Base-by-base conservation (phyloP, 2,797 vertebrate species). In the Microhierax caerulescens region DNA sequence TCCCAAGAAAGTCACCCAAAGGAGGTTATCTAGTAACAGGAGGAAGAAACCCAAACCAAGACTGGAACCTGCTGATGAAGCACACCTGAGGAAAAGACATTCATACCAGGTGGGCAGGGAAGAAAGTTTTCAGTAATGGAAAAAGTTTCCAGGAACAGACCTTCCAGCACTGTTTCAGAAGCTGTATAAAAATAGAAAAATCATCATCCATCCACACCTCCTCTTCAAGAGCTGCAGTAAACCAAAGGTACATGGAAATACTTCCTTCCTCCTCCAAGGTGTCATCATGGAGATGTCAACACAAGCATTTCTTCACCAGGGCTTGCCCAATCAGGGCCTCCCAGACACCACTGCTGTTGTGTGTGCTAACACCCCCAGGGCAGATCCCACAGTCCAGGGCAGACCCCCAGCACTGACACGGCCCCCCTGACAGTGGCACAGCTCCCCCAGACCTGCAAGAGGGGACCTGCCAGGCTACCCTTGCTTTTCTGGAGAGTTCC, bases 361-460 rank as follows among this genome's bases (percentile, higher is more conserved):
- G 21, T 57, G 21, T 9, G 30, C n/a, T 17, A 79, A 53, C 63
- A 48, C 24, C 11, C 5, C 27, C 0, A 0, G 25, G 70, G 13
- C 41, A 81, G 65, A 85, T 39, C n/a, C 63, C n/a, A 68, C 11
- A 32, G 24, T 3, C 88, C 43, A 75, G 25, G 53, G 59, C 0
- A 3, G 15, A 4, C 4, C 5, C 5, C 10, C 3, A 6, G 12
- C 22, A 59, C 48, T 1, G 3, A 20, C 63, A 51, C 0, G 0
- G 30, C 10, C 21, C 5, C 5, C 5, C 10, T 4, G 7, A 9
- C 22, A 59, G 43, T 1, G 3, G 23, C 63, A 51, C 0, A 0
- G 34, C 21, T 7, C 10, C 18, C 30, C 10, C 39, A 28, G 24
- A 45, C 32, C 9, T 0, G 1, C 32, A 63, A 50, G 7, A 59